Conservation (phyloP, 1,140 invertebrate species). For the Drosophila pectinifera region DNA sequence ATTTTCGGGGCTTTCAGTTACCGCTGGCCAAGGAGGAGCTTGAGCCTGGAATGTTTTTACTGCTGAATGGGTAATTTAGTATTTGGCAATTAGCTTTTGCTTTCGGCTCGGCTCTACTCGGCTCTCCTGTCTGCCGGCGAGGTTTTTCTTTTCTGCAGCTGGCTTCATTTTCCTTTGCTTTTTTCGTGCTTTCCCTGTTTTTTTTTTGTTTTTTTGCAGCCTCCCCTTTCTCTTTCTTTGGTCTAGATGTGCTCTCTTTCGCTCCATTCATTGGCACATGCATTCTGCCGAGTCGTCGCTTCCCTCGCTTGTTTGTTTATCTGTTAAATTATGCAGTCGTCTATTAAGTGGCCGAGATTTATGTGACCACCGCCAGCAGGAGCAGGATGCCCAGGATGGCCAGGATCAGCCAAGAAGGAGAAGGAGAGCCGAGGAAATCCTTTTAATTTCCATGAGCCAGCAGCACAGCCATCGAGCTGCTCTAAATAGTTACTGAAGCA, state of each 20-base stretch:
- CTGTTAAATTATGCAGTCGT: constrained; percentile 82
- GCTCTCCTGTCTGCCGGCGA: constrained; percentile 12
- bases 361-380: constrained; percentile 54
- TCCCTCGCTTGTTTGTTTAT: constrained; percentile 75
- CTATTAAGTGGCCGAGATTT: constrained; percentile 81
- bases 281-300: constrained; percentile 55
- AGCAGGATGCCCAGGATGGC: constrained; percentile 12
- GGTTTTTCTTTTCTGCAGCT: constrained; percentile 6
- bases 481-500: constrained; percentile 3
- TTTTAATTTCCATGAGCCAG: constrained; percentile 36
- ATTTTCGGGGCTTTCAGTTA: constrained; percentile 60
- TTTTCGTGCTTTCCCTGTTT: background rate
- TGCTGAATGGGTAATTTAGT: constrained; percentile 83
- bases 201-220: background rate
- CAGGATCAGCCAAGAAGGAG: constrained; percentile 1
- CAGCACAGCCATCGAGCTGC: background rate
- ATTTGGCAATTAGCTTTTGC: constrained; percentile 83
- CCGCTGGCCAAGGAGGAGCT: constrained; percentile 13
- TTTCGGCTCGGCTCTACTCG: constrained; percentile 46
- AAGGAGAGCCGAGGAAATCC: constrained; percentile 18
- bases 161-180: constrained; percentile 8
- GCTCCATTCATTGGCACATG: constrained; percentile 57
- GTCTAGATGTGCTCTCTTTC: constrained; percentile 16
- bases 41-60: constrained; percentile 74
- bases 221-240: constrained; percentile 8